Base-by-base conservation (phyloP, 2,113 vertebrate species). In the Malurus elegans region DNA sequence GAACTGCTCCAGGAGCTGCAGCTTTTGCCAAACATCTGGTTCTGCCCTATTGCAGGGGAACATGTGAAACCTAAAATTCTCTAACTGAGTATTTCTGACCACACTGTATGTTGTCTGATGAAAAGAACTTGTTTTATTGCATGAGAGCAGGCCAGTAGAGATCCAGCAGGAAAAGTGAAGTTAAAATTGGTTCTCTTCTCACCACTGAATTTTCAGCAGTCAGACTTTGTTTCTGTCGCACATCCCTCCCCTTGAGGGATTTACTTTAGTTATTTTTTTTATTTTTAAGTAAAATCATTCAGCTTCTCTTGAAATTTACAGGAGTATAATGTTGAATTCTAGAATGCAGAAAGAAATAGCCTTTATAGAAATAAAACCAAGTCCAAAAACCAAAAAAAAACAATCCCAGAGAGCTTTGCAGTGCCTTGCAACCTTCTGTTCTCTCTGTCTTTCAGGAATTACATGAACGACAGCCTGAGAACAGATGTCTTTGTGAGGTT, bases 381-480 rank as follows among this genome's bases (percentile, higher is more conserved):
- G 45, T 34, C 4, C 38, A 75, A 70, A 47, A 5, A 1, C 31
- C 25, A 7, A 14, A 42, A 57, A 50, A 45, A 61, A 40, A 57
- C 2, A 36, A 2, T 1, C 15, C 25, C 20, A 14, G 1, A 14
- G 31, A 70, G 3, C 23, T 66, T n/a, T 11, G 53, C 78, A 40
- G 50, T 24, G 25, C 32, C 3, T 1, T 94, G 71, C 71, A 97
- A n/a, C 34, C 40, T 50, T 38, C 23, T 50, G 53, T 62, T 92
- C 9, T 17, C 69, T 38, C 45, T 95, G 94, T 34, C 66, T 97
- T 97, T 75, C 92, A 99, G 98, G 98, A 99, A 99, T 81, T 99
- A 99, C 96, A 99, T 99, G 98, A 99, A 99, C 1, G 98, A 99
- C 84, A 98, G 98, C 88, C 96, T 99, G 51, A 98, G 98, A 70